Conservation (phyloP, 2,888 invertebrate genomes). For the Muschampia plurimacula region DNA sequence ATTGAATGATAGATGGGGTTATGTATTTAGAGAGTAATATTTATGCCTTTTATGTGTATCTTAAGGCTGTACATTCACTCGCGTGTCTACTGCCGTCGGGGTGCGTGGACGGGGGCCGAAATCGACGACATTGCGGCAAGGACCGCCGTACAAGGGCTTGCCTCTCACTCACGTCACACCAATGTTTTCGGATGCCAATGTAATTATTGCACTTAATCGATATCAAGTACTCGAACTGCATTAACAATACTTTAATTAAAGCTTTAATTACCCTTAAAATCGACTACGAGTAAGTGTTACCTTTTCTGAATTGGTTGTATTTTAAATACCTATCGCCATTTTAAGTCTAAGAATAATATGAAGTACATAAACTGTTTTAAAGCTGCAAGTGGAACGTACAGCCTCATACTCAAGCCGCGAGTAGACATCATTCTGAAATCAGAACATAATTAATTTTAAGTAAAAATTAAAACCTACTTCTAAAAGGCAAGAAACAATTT, state of each 20-base stretch:
- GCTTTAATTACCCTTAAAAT: slow-evolving; percentile 46
- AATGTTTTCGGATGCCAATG: slow-evolving; percentile 70
- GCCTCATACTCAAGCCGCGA: neutral
- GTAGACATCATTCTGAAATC: no score
- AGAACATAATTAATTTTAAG: no score
- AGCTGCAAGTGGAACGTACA: neutral
- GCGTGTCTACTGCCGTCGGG: slow-evolving; percentile 57
- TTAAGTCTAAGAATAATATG: neutral
- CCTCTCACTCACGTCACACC: slow-evolving; percentile 77
- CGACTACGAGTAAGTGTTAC: slow-evolving; percentile 19
- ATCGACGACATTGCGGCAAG: slow-evolving; percentile 69
- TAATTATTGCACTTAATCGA: slow-evolving; percentile 65
- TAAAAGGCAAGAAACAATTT: no score
- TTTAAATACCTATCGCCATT: slow-evolving; percentile 2
- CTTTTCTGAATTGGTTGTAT: slow-evolving; percentile 17
- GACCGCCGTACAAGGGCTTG: slow-evolving; percentile 77
- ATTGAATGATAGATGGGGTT: slow-evolving; percentile 30
- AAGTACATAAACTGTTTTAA: neutral
- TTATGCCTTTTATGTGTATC: slow-evolving; percentile 36
- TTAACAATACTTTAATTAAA: slow-evolving; percentile 51
- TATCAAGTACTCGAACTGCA: slow-evolving; percentile 50
- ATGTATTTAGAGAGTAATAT: slow-evolving; percentile 29
- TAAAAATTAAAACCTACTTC: no score
- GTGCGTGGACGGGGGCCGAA: slow-evolving; percentile 63
- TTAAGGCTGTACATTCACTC: slow-evolving; percentile 72